Evolutionary conservation across 2,797 vertebrate species (phyloP).

Genomic region (Nannoperca australis): DNA sequence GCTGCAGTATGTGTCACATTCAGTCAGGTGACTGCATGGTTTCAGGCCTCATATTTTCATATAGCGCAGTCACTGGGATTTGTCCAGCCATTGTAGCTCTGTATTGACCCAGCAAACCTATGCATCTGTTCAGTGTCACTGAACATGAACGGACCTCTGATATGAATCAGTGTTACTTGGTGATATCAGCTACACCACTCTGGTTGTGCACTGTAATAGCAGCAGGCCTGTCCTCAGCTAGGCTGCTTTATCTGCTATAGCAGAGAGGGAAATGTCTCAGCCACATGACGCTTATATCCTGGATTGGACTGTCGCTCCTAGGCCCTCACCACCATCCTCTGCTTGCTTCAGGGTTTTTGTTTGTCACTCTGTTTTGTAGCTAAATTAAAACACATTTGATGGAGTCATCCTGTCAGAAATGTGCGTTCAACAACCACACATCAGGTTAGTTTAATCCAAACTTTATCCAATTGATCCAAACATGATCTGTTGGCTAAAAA

Average conservation of each 20-base stretch:
- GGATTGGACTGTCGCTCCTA: neutral
- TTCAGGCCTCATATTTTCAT: conserved; percentile 19
- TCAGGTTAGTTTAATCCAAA: neutral
- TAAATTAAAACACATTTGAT: neutral
- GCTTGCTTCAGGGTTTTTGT: conserved; percentile 5
- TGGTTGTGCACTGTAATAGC: conserved; percentile 22
- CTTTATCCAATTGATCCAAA: neutral
- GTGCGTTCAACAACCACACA: neutral
- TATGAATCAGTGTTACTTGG: conserved; percentile 25
- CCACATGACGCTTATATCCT: conserved; percentile 27
- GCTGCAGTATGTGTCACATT: conserved; percentile 56
- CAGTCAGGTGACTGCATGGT: conserved; percentile 52
- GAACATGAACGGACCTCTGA: conserved; percentile 21
- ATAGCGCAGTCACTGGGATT: neutral
- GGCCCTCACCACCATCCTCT: neutral
- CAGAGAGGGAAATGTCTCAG: conserved; percentile 21
- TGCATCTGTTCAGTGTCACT: conserved; percentile 13
- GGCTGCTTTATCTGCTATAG: conserved; percentile 7
- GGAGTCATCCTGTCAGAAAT: neutral
- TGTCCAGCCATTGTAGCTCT: conserved; percentile 5
- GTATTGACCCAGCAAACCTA: neutral
- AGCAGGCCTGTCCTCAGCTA: conserved; percentile 20
- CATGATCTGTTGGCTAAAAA: neutral
- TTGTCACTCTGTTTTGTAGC: neutral
- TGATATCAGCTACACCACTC: conserved; percentile 12